Evolutionary conservation across 2,888 invertebrate species (phyloP).

Genomic region (Deilephila elpenor): DNA sequence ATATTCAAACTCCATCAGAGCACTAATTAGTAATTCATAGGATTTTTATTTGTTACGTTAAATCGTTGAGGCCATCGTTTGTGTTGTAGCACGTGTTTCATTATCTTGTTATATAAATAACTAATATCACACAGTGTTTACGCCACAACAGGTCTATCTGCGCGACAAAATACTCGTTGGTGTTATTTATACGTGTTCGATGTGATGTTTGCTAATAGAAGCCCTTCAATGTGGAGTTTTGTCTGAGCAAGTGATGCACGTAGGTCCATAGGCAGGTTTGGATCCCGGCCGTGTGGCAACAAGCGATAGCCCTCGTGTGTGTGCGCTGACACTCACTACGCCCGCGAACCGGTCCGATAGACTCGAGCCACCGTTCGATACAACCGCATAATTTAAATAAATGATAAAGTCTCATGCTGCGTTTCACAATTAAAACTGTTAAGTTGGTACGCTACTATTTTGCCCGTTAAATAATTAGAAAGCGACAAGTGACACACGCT

Average conservation of each 20-base stretch:
- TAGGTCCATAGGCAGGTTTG: slow-evolving; percentile 56
- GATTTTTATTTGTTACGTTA: neutral
- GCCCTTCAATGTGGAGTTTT: slow-evolving; percentile 39
- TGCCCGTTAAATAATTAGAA: slow-evolving; percentile 70
- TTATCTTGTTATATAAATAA: slow-evolving; percentile 13
- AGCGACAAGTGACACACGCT: slow-evolving; percentile 44
- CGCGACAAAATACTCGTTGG: slow-evolving; percentile 14
- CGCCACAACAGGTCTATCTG: slow-evolving; percentile 14
- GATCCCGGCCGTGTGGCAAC: slow-evolving; percentile 47
- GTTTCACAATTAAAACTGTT: slow-evolving; percentile 78
- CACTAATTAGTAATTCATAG: neutral
- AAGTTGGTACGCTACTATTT: slow-evolving; percentile 60
- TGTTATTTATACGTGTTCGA: neutral
- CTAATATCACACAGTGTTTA: slow-evolving; percentile 11
- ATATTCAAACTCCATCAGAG: neutral
- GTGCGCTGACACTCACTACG: slow-evolving; percentile 50
- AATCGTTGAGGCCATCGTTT: neutral
- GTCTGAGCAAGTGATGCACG: slow-evolving; percentile 47
- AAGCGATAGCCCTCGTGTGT: slow-evolving; percentile 43
- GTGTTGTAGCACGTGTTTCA: neutral
- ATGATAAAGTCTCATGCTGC: slow-evolving; percentile 69
- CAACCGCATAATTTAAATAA: slow-evolving; percentile 75
- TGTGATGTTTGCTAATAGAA: neutral
- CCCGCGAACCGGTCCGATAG: slow-evolving; percentile 73
- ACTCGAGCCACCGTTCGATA: slow-evolving; percentile 70